These are phyloP conservation scores for Oplegnathus fasciatus DNA, from an alignment of 2,113 vertebrate genomes.

Conservation along the genomic window DNA sequence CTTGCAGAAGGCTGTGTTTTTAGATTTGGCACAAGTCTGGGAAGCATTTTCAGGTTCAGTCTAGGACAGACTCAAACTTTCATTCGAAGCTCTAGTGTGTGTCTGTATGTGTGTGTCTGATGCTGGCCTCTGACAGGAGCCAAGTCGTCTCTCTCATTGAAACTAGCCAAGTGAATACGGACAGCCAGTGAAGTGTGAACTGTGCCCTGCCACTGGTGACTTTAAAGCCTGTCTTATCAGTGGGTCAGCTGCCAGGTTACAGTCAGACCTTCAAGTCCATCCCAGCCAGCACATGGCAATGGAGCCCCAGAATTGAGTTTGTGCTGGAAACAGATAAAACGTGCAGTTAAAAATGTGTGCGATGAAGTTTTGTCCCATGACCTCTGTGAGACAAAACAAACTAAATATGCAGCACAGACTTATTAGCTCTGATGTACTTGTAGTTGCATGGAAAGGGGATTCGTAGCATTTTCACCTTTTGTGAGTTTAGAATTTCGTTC, in stretches of 20 bases:
- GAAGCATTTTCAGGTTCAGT: slow-evolving; percentile 3
- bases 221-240: slow-evolving; percentile 53
- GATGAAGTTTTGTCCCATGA: background rate
- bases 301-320: slow-evolving; percentile 3
- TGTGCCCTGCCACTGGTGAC: slow-evolving; percentile 46
- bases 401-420: background rate
- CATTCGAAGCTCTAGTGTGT: slow-evolving; percentile 10
- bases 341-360: background rate
- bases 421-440: background rate
- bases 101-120: background rate
- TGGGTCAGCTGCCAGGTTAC: slow-evolving; percentile 37
- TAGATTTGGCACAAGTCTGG: slow-evolving; percentile 1
- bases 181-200: slow-evolving; percentile 62
- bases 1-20: background rate
- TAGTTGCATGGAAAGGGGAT: too few relatives aligned
- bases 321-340: slow-evolving; percentile 10
- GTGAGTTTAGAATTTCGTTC: background rate
- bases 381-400: slow-evolving; percentile 2
- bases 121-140: slow-evolving; percentile 46
- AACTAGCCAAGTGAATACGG: slow-evolving; percentile 54
- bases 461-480: background rate
- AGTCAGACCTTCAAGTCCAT: slow-evolving; percentile 1
- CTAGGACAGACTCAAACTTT: slow-evolving; percentile 30
- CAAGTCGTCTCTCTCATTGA: slow-evolving; percentile 43
- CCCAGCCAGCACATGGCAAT: background rate